Conservation (phyloP, 2,113 vertebrate species). For the Albula goreensis region DNA sequence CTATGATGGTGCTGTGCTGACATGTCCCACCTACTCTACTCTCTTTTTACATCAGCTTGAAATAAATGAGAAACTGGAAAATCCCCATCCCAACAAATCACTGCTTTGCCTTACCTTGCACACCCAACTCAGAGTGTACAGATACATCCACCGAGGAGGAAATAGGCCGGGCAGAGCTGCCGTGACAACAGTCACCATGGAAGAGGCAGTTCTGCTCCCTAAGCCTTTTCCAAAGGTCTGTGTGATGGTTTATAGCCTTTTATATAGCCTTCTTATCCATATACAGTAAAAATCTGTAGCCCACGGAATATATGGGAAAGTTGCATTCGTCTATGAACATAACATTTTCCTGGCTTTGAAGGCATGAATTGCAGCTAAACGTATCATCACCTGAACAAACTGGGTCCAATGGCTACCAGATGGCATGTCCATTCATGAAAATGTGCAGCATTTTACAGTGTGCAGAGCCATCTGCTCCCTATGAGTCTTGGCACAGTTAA, state of each 20-base stretch:
- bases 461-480: not conserved
- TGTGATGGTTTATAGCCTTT: not conserved
- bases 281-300: not conserved
- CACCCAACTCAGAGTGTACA: not conserved
- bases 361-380: not conserved
- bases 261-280: not conserved
- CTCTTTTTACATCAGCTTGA: not conserved
- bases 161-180: not conserved
- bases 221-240: not conserved
- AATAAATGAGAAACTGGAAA: not conserved
- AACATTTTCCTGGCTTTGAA: not conserved
- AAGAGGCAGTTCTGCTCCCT: not conserved
- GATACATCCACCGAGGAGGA: not conserved
- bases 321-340: not conserved
- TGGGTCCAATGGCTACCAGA: constrained; percentile 3
- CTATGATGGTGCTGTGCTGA: not conserved
- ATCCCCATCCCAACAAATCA: not conserved
- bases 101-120: not conserved
- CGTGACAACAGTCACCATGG: constrained; percentile 2
- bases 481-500: not conserved
- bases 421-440: constrained; percentile 9
- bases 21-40: not conserved
- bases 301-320: not conserved
- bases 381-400: constrained; percentile 6
- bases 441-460: constrained; percentile 8